Conservation (phyloP, 2,113 vertebrate species). For the Lophura nycthemera region DNA sequence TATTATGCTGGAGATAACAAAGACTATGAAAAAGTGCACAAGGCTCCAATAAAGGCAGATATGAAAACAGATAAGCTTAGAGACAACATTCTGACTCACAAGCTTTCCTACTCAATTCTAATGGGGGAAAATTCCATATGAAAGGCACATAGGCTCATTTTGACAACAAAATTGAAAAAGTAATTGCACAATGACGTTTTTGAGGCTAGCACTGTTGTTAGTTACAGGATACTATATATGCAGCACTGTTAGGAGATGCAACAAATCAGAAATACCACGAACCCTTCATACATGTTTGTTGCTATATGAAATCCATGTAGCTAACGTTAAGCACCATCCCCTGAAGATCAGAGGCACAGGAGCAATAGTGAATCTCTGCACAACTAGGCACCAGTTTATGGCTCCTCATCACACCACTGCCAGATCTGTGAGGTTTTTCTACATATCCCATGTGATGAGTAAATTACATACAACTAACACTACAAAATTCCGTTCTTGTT, state of each 20-base stretch:
- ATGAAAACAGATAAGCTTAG: not conserved
- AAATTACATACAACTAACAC: not conserved
- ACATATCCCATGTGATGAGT: not conserved
- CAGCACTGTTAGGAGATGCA: not conserved
- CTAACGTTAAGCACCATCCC: not conserved
- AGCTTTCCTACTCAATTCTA: not conserved
- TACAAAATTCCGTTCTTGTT: not conserved
- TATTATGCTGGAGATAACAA: not conserved
- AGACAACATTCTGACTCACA: not conserved
- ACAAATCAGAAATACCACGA: not conserved
- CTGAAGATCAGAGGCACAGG: not conserved
- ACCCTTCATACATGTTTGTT: not conserved
- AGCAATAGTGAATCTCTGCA: not conserved
- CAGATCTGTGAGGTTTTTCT: not conserved
- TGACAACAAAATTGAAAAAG: not conserved
- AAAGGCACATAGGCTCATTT: not conserved
- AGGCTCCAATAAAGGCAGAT: not conserved
- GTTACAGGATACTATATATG: not conserved
- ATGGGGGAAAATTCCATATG: accelerated
- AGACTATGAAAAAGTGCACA: not conserved
- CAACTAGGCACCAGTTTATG: not conserved
- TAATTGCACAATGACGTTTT: not conserved
- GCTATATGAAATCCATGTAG: not conserved
- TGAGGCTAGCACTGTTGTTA: not conserved
- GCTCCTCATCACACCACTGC: not conserved